phyloP scores from a whole-genome alignment of 1,140 invertebrate species.

The Heliconius congener region DNA sequence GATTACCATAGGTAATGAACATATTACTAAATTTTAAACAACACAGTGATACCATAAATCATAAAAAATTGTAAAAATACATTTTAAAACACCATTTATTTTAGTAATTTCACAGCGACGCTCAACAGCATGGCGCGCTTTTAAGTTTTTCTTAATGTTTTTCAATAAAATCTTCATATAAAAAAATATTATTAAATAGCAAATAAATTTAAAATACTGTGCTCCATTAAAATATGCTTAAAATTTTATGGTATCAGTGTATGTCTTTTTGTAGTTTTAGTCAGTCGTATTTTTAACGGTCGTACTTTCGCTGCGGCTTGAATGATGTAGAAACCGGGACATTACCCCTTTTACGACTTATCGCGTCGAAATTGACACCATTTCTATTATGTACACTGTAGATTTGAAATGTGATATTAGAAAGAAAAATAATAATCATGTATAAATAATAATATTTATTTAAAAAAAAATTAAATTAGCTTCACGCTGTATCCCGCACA shows the following conservation, averaged over 20 bases:
- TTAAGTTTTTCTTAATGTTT: no score
- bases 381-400: constrained; percentile 5
- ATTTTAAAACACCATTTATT: no score
- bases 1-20: no score
- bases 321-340: constrained; percentile 19
- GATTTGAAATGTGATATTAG: constrained; percentile 4
- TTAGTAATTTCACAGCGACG: no score
- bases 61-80: not conserved
- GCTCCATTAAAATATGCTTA: not conserved
- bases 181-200: no score
- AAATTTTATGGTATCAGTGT: not conserved
- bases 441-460: not conserved
- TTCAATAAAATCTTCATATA: no score
- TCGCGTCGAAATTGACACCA: constrained; percentile 30
- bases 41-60: no score
- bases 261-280: not conserved
- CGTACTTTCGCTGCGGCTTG: not conserved
- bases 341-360: constrained; percentile 31
- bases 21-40: no score
- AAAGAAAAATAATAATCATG: not conserved
- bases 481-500: no score
- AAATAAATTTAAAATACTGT: no score
- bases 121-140: no score
- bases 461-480: no score
- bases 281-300: not conserved